Conservation (phyloP, 2,888 invertebrate genomes). For the Marronus borbonicus region DNA sequence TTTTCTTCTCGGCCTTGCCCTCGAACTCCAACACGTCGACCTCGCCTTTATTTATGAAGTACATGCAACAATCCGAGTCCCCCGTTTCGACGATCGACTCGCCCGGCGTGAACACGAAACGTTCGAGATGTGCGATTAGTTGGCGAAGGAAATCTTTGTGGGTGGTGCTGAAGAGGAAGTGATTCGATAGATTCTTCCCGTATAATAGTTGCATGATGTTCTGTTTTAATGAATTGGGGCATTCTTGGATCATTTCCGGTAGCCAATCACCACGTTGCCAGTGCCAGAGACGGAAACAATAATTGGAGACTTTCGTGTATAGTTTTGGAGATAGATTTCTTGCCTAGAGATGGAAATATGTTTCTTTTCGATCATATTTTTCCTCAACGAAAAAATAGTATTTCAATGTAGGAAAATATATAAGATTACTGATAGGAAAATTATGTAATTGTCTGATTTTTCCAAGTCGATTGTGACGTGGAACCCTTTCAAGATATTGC, state of each 20-base stretch:
- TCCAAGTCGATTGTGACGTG: no score
- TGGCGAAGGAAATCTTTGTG: slow-evolving; percentile 72
- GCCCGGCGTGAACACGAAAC: slow-evolving; percentile 73
- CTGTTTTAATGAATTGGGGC: slow-evolving; percentile 57
- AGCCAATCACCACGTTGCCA: slow-evolving; percentile 73
- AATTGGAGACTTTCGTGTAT: slow-evolving; percentile 73
- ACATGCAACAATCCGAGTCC: slow-evolving; percentile 73
- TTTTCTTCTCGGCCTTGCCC: slow-evolving; percentile 49
- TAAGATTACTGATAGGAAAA: no score
- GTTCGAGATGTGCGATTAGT: slow-evolving; percentile 71
- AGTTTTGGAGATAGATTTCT: slow-evolving; percentile 56
- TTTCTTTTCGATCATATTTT: no score
- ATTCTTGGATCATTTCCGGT: slow-evolving; percentile 55
- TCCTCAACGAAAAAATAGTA: no score
- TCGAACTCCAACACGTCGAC: slow-evolving; percentile 60
- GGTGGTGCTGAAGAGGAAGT: slow-evolving; percentile 71
- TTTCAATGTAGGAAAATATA: no score
- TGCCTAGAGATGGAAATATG: slow-evolving; percentile 44
- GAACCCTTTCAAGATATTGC: no score
- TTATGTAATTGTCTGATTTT: no score
- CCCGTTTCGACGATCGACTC: slow-evolving; percentile 73
- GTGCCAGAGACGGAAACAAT: slow-evolving; percentile 72
- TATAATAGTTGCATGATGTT: slow-evolving; percentile 73
- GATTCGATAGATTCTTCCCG: slow-evolving; percentile 71
- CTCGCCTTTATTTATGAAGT: slow-evolving; percentile 73